Evolutionary conservation across 2,797 vertebrate genomes (phyloP), one percentile per base, ranked within the genome.

Genomic region (Phoebastria nigripes): DNA sequence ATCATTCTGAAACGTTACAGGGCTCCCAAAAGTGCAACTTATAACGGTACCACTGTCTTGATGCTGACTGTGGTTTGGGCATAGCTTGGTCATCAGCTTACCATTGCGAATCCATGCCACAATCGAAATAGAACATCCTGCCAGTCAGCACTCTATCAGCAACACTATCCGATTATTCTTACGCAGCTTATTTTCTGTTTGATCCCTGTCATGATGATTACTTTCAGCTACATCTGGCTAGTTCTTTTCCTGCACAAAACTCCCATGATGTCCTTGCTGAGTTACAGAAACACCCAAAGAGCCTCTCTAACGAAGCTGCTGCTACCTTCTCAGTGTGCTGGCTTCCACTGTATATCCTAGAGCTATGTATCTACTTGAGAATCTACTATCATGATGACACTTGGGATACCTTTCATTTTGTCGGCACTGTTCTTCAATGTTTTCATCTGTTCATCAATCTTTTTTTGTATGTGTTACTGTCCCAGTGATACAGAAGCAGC

Each of bases 151-250:
- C 96, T 97, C 72, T 97, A 97, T 71, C 97, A 98, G 89, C 98
- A 98, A 80, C 98, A 98, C 85, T 98, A 98, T 89, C 97, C 97
- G 92, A 97, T 98, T 82, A 95, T 98, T 59, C 93, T 98, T 15
- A 98, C 95, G 85, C 98, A 98, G 96, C 98, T 98, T 95, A 95
- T 98, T 72, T 97, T 98, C 61, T 98, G 97, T 95, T 98, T 98
- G 89, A 70, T 98, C 82, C 98, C 97, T 63, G 98, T 98, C 98
- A 96, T 97, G 73, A 95, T 98, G 89, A 98, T 98, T 44, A 98
- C 98, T 74, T 97, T 98, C 92, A 98, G 98, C 96, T 98, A 98
- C 39, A 94, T 95, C 65, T 98, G 98, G 11, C 96, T 98, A 90
- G 96, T 96, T 72, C 74, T 97, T 55, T 98, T 98, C 94, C 97